These are phyloP conservation scores for Chrosomus eos DNA, from an alignment of 2,797 vertebrate species.

Conservation along the genomic window DNA sequence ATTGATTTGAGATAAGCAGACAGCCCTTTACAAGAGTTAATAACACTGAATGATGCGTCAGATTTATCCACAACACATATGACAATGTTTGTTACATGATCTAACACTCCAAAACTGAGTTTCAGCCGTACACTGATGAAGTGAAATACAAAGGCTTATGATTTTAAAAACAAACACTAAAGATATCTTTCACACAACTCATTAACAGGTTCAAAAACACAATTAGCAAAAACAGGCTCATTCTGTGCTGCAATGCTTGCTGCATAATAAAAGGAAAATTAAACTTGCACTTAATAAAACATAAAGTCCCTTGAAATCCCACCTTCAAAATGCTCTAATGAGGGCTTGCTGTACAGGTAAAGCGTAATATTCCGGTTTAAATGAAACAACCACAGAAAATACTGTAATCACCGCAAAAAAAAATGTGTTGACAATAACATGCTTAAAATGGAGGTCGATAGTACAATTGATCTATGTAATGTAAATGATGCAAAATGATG, in stretches of 20 bases:
- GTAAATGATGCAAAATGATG: background rate
- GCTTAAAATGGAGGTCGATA: background rate
- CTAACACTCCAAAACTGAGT: background rate
- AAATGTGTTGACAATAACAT: background rate
- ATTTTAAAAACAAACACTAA: background rate
- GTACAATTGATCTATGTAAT: background rate
- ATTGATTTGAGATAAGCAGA: background rate
- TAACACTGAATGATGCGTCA: conserved; percentile 6
- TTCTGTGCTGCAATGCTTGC: background rate
- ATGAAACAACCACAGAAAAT: background rate
- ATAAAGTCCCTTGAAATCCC: conserved; percentile 62
- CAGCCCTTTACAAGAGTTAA: background rate
- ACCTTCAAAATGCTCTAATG: conserved; percentile 42
- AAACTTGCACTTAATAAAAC: conserved; percentile 41
- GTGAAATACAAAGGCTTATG: background rate
- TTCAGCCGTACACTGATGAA: background rate
- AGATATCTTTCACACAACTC: background rate
- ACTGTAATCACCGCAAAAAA: too few species aligned
- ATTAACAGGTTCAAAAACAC: background rate
- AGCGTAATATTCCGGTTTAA: background rate
- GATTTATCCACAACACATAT: background rate
- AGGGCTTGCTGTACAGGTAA: background rate
- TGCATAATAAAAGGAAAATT: conserved; percentile 24
- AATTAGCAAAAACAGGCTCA: conserved; percentile 8
- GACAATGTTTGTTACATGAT: background rate